Evolutionary conservation across 2,797 vertebrate genomes (phyloP).

Genomic region (Gambelia wislizenii): DNA sequence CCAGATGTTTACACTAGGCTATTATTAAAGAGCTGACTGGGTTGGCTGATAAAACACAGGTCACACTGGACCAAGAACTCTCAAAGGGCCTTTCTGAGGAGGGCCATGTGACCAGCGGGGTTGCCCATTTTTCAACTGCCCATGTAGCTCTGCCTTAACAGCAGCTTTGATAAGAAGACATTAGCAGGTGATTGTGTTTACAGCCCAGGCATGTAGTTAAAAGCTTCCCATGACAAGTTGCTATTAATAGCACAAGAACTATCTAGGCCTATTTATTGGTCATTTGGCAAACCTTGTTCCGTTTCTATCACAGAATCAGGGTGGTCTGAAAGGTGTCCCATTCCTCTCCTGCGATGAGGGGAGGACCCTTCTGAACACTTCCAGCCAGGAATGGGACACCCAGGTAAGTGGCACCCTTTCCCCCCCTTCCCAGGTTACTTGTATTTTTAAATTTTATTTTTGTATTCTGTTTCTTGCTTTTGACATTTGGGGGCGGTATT

Average conservation of each 20-base stretch:
- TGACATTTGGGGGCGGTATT: too few species aligned
- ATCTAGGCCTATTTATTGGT: not conserved
- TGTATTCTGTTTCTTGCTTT: too few species aligned
- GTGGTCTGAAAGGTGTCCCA: too few species aligned
- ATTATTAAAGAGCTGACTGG: conserved; percentile 65
- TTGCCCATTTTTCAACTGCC: not conserved
- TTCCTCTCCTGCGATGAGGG: too few species aligned
- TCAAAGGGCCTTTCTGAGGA: conserved; percentile 53
- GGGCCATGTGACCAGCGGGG: not conserved
- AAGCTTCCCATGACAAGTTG: not conserved
- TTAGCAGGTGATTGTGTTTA: not conserved
- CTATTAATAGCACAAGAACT: not conserved
- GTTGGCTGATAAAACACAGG: conserved; percentile 72
- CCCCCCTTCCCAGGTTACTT: too few species aligned
- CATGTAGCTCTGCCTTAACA: not conserved
- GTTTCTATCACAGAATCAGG: too few species aligned
- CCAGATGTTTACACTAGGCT: conserved; percentile 76
- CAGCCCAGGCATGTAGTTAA: not conserved
- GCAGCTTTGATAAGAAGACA: not conserved
- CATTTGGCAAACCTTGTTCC: not conserved
- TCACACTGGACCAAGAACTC: conserved; percentile 57
- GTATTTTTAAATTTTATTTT: too few species aligned
- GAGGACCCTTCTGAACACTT: too few species aligned
- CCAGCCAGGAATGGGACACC: too few species aligned
- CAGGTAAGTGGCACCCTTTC: too few species aligned